Conservation (phyloP, 2,888 invertebrate species). For the Xanthorhoe designata region DNA sequence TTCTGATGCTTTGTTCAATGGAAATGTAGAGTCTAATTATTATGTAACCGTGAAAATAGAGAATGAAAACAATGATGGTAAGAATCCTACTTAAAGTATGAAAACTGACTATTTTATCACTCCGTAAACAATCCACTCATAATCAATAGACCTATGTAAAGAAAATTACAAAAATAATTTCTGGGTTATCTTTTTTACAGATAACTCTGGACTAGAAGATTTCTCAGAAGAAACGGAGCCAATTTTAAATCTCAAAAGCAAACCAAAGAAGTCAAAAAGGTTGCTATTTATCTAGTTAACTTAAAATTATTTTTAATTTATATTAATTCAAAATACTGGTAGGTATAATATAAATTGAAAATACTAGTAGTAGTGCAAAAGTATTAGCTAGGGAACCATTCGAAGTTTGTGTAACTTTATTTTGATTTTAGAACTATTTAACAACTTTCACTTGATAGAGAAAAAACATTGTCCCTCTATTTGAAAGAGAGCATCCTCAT, state of each 20-base stretch:
- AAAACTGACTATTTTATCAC: no score
- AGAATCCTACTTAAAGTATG: neutral
- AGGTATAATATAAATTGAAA: no score
- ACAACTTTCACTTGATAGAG: no score
- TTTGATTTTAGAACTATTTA: no score
- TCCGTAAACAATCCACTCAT: neutral
- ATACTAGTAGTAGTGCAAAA: no score
- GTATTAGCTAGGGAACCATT: no score
- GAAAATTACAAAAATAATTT: neutral
- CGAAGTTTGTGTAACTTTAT: no score
- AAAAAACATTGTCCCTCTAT: no score
- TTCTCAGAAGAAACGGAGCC: conserved; percentile 12
- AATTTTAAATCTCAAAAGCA: conserved; percentile 15
- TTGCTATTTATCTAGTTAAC: neutral
- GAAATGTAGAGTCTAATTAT: conserved; percentile 15
- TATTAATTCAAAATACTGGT: no score
- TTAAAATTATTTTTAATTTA: no score
- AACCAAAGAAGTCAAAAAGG: conserved; percentile 30
- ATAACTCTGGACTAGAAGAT: conserved; percentile 16
- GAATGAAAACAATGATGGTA: conserved; percentile 38
- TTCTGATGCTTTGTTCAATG: conserved; percentile 9
- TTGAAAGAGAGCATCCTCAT: no score
- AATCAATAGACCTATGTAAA: neutral
- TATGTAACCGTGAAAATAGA: conserved; percentile 36
- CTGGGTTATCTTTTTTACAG: conserved; percentile 9